phyloP scores from a whole-genome alignment of 2,888 invertebrate genomes.

The Arctia plantaginis region DNA sequence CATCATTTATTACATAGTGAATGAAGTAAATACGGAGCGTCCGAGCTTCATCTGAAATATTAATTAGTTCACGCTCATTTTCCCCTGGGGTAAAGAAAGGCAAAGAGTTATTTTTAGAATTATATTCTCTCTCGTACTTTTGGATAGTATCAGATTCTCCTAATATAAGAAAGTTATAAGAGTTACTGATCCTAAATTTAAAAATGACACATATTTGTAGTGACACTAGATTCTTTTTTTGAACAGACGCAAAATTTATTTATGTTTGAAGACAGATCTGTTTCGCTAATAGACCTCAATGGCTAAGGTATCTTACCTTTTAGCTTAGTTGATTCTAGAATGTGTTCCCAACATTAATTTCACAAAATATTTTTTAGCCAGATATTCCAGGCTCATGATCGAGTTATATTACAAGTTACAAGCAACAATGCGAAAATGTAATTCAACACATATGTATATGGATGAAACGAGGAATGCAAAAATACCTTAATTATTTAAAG shows the following conservation, averaged over 20 bases:
- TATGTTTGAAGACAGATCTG: too few species aligned
- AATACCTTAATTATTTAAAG: background rate
- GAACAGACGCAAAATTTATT: background rate
- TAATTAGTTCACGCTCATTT: constrained; percentile 46
- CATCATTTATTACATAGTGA: constrained; percentile 53
- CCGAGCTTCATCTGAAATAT: constrained; percentile 48
- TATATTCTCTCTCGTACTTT: background rate
- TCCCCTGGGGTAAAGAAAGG: constrained; percentile 15
- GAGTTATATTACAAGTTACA: background rate
- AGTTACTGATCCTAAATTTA: background rate
- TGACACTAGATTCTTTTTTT: background rate
- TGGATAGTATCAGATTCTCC: background rate
- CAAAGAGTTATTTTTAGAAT: constrained; percentile 8
- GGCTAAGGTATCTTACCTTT: too few species aligned
- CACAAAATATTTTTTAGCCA: too few species aligned
- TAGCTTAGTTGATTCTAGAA: too few species aligned
- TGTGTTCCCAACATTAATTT: too few species aligned
- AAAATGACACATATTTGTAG: background rate
- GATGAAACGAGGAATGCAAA: background rate
- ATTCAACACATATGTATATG: background rate
- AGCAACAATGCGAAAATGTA: background rate
- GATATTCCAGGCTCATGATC: background rate
- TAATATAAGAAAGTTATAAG: background rate
- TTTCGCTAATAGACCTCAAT: too few species aligned
- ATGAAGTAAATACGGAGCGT: constrained; percentile 31